A percentile compares a stretch with the other conserved stretches of the same genome.
Conservation (phyloP, 2,888 invertebrate genomes). For the Heliothis peltigera region DNA sequence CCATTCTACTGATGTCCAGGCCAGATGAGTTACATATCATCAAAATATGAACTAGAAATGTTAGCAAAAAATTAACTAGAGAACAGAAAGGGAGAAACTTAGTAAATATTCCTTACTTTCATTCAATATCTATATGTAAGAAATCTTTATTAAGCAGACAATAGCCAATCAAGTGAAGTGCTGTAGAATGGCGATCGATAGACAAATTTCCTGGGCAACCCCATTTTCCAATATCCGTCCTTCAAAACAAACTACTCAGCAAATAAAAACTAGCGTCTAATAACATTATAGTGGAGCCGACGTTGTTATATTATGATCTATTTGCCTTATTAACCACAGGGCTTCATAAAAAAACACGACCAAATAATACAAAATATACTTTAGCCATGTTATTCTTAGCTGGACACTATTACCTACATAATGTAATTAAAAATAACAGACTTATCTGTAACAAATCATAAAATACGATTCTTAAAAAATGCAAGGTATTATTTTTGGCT, state of each 20-base stretch:
- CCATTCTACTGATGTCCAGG: too few relatives aligned
- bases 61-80: too few relatives aligned
- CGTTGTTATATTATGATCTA: slow-evolving; percentile 3
- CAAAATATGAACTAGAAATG: too few relatives aligned
- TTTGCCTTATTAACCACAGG: not conserved
- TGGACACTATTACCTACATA: too few relatives aligned
- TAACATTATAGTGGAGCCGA: slow-evolving; percentile 58
- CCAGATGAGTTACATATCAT: too few relatives aligned
- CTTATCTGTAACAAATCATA: too few relatives aligned
- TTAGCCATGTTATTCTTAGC: too few relatives aligned
- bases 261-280: slow-evolving; percentile 54
- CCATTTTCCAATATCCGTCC: slow-evolving; percentile 88
- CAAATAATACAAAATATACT: too few relatives aligned
- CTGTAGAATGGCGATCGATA: slow-evolving; percentile 75
- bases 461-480: too few relatives aligned
- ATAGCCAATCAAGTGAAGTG: slow-evolving; percentile 81
- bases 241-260: slow-evolving; percentile 64
- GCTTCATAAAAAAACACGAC: not conserved
- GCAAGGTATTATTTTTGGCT: too few relatives aligned
- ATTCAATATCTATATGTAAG: slow-evolving; percentile 22
- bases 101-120: slow-evolving; percentile 4
- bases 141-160: slow-evolving; percentile 69
- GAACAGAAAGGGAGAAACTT: too few relatives aligned
- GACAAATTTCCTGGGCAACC: slow-evolving; percentile 84
- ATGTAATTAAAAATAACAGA: too few relatives aligned